Percentiles rank a stretch among this genome's conserved stretches.
These are phyloP conservation scores for Phortica variegata DNA, from an alignment of 1,140 invertebrate genomes.

Conservation along the genomic window DNA sequence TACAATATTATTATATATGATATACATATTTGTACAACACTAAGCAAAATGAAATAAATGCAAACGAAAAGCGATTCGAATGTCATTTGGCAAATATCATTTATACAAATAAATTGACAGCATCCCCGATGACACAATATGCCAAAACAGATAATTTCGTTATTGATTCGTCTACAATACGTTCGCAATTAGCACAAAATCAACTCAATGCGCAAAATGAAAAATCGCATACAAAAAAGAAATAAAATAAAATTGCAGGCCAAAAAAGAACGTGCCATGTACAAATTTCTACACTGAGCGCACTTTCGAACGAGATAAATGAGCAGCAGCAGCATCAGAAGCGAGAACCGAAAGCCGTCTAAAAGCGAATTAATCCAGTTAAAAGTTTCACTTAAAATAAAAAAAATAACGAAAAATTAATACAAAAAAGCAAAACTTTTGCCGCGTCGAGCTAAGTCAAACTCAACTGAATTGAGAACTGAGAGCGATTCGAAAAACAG, in stretches of 20 bases:
- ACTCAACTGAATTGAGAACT: constrained; percentile 24
- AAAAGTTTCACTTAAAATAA: constrained; percentile 47
- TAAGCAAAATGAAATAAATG: not conserved
- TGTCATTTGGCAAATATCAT: not conserved
- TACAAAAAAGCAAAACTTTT: constrained; percentile 18
- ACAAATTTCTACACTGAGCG: constrained; percentile 34
- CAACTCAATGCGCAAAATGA: no score
- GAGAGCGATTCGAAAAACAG: not conserved
- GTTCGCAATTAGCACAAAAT: no score
- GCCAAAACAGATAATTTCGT: constrained; percentile 2
- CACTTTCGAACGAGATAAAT: constrained; percentile 33
- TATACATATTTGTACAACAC: not conserved
- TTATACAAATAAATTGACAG: constrained; percentile 24
- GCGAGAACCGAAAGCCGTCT: constrained; percentile 19
- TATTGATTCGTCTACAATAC: no score
- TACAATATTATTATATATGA: constrained; percentile 12
- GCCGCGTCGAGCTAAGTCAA: constrained; percentile 11
- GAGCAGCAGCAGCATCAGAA: constrained; percentile 14
- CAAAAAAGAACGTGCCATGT: constrained; percentile 37
- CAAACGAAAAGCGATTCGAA: no score
- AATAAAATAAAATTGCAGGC: constrained; percentile 28
- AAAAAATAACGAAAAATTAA: constrained; percentile 15
- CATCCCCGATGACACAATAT: constrained; percentile 8
- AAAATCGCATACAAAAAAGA: constrained; percentile 12
- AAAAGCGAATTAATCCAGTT: constrained; percentile 52